Conservation (phyloP, 1,140 invertebrate species). For the Brachionus rotundiformis region DNA sequence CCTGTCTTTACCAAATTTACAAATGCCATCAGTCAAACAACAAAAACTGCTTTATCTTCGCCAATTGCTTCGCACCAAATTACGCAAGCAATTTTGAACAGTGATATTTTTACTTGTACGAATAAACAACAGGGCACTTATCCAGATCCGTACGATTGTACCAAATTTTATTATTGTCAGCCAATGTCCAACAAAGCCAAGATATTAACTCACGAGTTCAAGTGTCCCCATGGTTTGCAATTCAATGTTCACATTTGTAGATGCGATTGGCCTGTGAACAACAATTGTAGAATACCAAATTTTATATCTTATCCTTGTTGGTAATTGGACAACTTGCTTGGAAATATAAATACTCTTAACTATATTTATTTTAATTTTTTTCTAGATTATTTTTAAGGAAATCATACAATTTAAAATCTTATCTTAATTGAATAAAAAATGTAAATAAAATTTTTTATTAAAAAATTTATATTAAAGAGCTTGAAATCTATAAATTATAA, state of each 20-base stretch:
- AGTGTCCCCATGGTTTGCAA: constrained; percentile 28
- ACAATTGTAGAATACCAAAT: constrained; percentile 20
- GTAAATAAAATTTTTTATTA: too few species aligned
- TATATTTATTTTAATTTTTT: not conserved
- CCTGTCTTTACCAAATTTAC: not conserved
- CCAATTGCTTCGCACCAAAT: not conserved
- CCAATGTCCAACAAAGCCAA: not conserved
- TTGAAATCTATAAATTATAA: too few species aligned
- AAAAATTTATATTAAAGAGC: too few species aligned
- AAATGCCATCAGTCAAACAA: not conserved
- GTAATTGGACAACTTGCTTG: too few species aligned
- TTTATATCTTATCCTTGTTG: constrained; percentile 12
- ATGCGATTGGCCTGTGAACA: constrained; percentile 43
- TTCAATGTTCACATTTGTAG: constrained; percentile 31
- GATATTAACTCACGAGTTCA: constrained; percentile 22
- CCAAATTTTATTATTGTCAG: constrained; percentile 50
- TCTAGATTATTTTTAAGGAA: not conserved
- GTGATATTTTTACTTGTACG: not conserved
- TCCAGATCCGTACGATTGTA: constrained; percentile 39
- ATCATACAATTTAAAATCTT: too few species aligned
- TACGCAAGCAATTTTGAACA: not conserved
- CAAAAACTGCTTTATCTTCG: not conserved
- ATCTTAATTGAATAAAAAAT: too few species aligned
- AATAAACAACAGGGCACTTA: constrained; percentile 19
- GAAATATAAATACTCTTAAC: too few species aligned